phyloP scores from a whole-genome alignment of 1,140 invertebrate species.

The Camponotus pennsylvanicus region DNA sequence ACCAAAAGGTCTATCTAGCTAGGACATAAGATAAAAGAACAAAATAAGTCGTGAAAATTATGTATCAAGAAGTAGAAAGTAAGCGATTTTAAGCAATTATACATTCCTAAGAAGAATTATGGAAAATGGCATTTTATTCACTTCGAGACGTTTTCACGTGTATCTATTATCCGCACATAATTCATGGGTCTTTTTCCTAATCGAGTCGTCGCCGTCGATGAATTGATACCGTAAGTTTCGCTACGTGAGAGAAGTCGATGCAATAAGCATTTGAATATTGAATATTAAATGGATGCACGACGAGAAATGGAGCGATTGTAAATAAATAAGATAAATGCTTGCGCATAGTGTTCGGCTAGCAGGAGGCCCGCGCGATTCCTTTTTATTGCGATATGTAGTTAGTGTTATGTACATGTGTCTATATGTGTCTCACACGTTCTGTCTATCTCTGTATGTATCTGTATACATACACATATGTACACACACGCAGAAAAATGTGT shows the following conservation, averaged over 20 bases:
- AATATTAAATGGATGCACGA: slow-evolving; percentile 6
- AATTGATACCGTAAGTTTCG: slow-evolving; percentile 38
- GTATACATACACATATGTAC: slow-evolving; percentile 72
- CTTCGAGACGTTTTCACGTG: slow-evolving; percentile 31
- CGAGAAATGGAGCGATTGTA: slow-evolving; percentile 54
- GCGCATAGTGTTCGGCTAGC: slow-evolving; percentile 63
- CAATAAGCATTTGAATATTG: neutral
- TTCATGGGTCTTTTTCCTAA: slow-evolving; percentile 50
- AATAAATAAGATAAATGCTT: slow-evolving; percentile 64
- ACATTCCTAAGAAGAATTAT: neutral
- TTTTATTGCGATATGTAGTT: slow-evolving; percentile 75
- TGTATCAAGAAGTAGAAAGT: neutral
- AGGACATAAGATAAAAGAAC: neutral
- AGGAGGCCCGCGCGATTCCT: slow-evolving; percentile 65
- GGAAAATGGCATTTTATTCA: slow-evolving; percentile 31
- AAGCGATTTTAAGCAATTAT: neutral
- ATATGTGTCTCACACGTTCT: slow-evolving; percentile 77
- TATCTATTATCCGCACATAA: slow-evolving; percentile 25
- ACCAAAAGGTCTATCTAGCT: neutral
- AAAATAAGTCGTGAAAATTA: neutral
- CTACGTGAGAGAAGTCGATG: neutral
- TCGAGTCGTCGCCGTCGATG: slow-evolving; percentile 57
- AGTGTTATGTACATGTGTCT: slow-evolving; percentile 66
- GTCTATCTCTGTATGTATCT: slow-evolving; percentile 77
- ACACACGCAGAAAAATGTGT: slow-evolving; percentile 63